A percentile compares a stretch with the other conserved stretches of the same genome.
Evolutionary conservation across 2,113 vertebrate genomes (phyloP).

Genomic region (Emydocephalus ijimae): DNA sequence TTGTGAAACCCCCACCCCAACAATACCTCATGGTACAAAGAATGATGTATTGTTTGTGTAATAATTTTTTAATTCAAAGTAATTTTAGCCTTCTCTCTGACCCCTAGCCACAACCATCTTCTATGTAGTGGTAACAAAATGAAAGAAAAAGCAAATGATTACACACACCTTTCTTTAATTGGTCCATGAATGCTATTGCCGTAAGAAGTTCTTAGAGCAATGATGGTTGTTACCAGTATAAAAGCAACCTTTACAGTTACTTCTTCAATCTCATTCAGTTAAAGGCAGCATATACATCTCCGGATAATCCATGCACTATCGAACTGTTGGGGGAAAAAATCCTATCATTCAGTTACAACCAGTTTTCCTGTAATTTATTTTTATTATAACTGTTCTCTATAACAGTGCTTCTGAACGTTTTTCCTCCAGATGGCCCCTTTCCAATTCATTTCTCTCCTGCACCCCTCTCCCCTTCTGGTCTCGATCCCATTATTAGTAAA

Average conservation of each 20-base stretch:
- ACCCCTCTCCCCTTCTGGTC: rapidly evolving
- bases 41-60: background rate
- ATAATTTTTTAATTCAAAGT: background rate
- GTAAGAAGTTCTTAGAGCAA: background rate
- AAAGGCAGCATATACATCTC: background rate
- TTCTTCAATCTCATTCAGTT: background rate
- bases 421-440: background rate
- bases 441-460: background rate
- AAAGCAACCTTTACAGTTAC: background rate
- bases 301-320: background rate
- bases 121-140: background rate
- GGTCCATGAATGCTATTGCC: background rate
- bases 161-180: background rate
- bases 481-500: background rate
- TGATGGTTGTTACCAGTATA: background rate
- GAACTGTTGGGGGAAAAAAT: background rate
- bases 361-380: background rate
- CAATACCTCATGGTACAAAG: background rate
- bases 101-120: background rate
- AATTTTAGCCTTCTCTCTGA: background rate
- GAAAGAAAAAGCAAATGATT: background rate
- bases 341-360: background rate
- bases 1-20: background rate
- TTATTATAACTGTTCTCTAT: background rate
- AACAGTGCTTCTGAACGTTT: background rate